Evolutionary conservation across 2,888 invertebrate species (phyloP).

Genomic region (Cordilura impudica): DNA sequence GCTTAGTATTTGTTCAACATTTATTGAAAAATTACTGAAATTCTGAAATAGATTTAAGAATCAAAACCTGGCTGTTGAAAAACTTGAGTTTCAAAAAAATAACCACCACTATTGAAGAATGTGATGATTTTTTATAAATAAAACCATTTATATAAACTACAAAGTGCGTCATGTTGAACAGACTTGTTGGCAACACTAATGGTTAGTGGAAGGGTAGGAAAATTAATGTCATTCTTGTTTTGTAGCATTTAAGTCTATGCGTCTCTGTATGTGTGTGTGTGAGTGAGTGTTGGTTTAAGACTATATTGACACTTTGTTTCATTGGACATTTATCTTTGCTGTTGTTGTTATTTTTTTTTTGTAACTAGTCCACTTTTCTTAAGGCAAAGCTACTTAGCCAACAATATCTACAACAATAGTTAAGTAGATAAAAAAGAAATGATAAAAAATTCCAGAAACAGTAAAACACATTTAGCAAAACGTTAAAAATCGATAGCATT

Average conservation of each 20-base stretch:
- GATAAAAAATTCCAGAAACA: conserved; percentile 33
- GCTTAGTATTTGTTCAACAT: too few relatives aligned
- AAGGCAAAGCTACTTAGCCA: conserved; percentile 54
- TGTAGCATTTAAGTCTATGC: not conserved
- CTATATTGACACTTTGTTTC: conserved; percentile 54
- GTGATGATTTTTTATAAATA: too few relatives aligned
- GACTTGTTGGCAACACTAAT: not conserved
- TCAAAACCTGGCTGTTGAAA: too few relatives aligned
- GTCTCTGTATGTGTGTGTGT: not conserved
- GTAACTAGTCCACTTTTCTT: conserved; percentile 28
- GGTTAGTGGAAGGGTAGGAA: not conserved
- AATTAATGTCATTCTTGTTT: not conserved
- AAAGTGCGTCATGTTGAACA: too few relatives aligned
- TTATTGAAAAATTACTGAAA: too few relatives aligned
- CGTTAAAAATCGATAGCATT: conserved; percentile 61
- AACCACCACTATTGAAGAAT: too few relatives aligned
- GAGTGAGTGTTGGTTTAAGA: conserved; percentile 18
- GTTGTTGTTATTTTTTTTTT: conserved; percentile 12
- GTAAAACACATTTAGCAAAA: conserved; percentile 29
- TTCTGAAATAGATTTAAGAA: too few relatives aligned
- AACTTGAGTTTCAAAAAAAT: too few relatives aligned
- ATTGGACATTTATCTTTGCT: conserved; percentile 21
- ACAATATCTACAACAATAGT: not conserved
- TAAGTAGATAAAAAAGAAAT: conserved; percentile 1
- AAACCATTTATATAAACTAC: not conserved